Conservation (phyloP, 1,140 invertebrate genomes). For the Aphelinus atriplicis region DNA sequence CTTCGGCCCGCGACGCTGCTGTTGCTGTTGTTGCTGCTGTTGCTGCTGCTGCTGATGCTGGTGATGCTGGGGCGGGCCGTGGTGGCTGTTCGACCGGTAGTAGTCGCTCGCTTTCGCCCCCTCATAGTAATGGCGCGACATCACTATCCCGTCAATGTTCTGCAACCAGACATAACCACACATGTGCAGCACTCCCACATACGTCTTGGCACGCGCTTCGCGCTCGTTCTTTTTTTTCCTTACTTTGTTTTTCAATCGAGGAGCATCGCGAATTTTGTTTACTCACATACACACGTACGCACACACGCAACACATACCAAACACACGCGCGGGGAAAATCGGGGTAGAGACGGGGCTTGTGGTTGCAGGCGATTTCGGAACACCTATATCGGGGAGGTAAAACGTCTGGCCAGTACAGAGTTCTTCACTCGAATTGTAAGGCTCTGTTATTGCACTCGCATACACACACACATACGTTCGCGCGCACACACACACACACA, state of each 20-base stretch:
- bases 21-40: not conserved
- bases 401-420: too few relatives aligned
- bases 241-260: conserved; percentile 11
- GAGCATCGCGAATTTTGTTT: conserved; percentile 26
- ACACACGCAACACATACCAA: not conserved
- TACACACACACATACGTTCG: not conserved
- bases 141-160: conserved; percentile 68
- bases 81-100: conserved; percentile 59
- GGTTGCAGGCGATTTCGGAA: too few relatives aligned
- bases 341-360: too few relatives aligned
- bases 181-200: conserved; percentile 44
- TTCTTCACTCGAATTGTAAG: too few relatives aligned
- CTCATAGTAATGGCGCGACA: conserved; percentile 62
- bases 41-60: too few relatives aligned
- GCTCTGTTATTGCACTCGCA: not conserved
- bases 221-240: conserved; percentile 53
- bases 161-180: conserved; percentile 68
- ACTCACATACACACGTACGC: conserved; percentile 22
- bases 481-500: not conserved
- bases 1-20: conserved; percentile 18
- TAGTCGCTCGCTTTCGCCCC: conserved; percentile 61
- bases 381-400: too few relatives aligned
- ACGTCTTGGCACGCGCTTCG: conserved; percentile 50
- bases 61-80: conserved; percentile 6
- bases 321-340: not conserved